Evolutionary conservation across 2,113 vertebrate genomes (phyloP), one percentile per base, ranked within the genome.

Genomic region (Calyptomena viridis): DNA sequence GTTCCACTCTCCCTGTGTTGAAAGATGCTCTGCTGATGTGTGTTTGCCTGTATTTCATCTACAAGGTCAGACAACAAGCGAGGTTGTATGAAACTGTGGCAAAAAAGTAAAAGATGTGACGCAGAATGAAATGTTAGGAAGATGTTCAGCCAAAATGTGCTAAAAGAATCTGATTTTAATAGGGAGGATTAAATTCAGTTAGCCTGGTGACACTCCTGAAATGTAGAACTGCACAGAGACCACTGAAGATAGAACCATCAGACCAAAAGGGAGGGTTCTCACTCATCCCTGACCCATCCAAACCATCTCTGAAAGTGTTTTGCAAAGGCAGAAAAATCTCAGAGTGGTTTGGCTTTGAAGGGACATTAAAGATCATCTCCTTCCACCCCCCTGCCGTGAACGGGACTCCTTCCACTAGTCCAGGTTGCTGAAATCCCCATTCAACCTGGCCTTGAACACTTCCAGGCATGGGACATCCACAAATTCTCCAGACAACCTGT

Each of bases 1-100:
- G 2, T 50, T 62, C 28, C 31, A 6, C 33, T 40, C 50, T 24
- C 71, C 35, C 31, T 9, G 9, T 1, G 1, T 24, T 5, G 21
- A 31, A 63, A n/a, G 37, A 30, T n/a, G 58, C 19, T 2, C 52
- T 35, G 25, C 47, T n/a, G 37, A 3, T 31, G 1, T 1, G 2
- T n/a, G 10, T 28, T 88, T 72, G 46, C 8, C 24, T 12, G 20
- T n/a, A 39, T 66, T 71, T 37, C 53, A 22, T 47, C 42, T 33
- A 28, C 8, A 1, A 11, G 35, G 35, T 20, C 17, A n/a, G 44
- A 52, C 14, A 56, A 50, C 14, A 46, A 15, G 27, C 47, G 31
- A 47, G 24, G 20, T 49, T 1, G 0, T 19, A 35, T 4, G n/a
- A 42, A 76, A 24, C 27, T n/a, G 19, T 28, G 35, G 37, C 25